These are phyloP conservation scores for Psittacula cyanocephala DNA, from an alignment of 2,113 vertebrate genomes.

Conservation along the genomic window DNA sequence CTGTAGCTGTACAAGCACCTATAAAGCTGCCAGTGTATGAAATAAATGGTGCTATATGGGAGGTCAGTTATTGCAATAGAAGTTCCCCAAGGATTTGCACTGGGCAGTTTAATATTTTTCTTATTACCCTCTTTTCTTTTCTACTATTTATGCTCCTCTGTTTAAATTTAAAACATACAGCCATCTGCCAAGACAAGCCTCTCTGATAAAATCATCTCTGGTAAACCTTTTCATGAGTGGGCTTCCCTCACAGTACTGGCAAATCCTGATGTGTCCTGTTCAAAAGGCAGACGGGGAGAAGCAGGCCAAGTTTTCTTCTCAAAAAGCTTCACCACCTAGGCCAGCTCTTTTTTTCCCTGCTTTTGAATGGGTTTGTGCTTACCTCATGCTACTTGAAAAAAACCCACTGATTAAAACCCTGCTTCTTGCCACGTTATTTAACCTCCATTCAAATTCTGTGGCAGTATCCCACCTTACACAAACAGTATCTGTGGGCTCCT, in stretches of 20 bases:
- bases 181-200: conserved; percentile 64
- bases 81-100: conserved; percentile 78
- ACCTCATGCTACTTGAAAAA: background rate
- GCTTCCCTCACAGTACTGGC: background rate
- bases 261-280: background rate
- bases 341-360: background rate
- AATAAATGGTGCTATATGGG: conserved; percentile 82
- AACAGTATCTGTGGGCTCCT: background rate
- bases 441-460: background rate
- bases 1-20: conserved; percentile 83
- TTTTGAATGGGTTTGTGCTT: background rate
- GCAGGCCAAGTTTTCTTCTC: background rate
- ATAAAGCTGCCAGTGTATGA: conserved; percentile 83
- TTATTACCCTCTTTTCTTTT: conserved; percentile 82
- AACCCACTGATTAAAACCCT: background rate
- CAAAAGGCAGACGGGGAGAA: background rate
- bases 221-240: conserved; percentile 45
- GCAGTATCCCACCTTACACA: background rate
- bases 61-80: conserved; percentile 82
- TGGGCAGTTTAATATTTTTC: conserved; percentile 83
- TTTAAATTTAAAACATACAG: conserved; percentile 77
- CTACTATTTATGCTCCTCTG: conserved; percentile 79
- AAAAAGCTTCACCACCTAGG: background rate
- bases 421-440: background rate
- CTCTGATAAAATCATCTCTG: conserved; percentile 46